Percentiles rank a stretch among this genome's conserved stretches.
phyloP scores from a whole-genome alignment of 2,797 vertebrate genomes.

The Monodelphis domestica region DNA sequence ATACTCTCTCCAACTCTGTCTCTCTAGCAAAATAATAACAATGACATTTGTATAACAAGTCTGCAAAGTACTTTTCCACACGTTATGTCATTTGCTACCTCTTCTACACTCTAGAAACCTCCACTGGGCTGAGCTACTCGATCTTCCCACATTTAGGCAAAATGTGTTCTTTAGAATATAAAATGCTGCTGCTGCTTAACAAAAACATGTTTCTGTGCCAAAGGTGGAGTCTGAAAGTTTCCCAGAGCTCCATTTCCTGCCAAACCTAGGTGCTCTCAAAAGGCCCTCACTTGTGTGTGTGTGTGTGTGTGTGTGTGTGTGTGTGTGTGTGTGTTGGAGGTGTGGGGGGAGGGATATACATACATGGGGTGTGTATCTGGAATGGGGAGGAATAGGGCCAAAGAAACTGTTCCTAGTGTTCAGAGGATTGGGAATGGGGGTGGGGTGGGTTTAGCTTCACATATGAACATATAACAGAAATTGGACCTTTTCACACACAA shows the following conservation, averaged over 20 bases:
- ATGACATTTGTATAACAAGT: background rate
- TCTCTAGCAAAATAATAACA: background rate
- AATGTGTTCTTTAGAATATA: background rate
- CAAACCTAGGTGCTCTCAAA: background rate
- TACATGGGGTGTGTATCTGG: background rate
- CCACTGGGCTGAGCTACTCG: accelerated
- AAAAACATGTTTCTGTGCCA: slow-evolving; percentile 68
- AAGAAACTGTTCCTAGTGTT: background rate
- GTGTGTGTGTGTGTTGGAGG: accelerated
- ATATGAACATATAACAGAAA: accelerated
- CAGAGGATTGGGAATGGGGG: background rate
- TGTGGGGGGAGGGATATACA: background rate
- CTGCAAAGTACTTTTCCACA: background rate
- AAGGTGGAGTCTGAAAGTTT: slow-evolving; percentile 77
- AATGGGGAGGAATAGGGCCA: background rate
- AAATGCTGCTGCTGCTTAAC: slow-evolving; percentile 20
- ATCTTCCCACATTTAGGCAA: background rate
- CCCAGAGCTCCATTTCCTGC: slow-evolving; percentile 80
- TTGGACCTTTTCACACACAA: background rate
- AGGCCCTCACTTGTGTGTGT: background rate
- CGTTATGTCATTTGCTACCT: background rate
- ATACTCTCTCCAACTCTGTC: background rate
- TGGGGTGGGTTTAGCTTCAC: accelerated
- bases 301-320: background rate
- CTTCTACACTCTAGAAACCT: background rate